These are phyloP conservation scores for Arctopsyche grandis DNA, from an alignment of 1,140 invertebrate genomes.

Conservation along the genomic window DNA sequence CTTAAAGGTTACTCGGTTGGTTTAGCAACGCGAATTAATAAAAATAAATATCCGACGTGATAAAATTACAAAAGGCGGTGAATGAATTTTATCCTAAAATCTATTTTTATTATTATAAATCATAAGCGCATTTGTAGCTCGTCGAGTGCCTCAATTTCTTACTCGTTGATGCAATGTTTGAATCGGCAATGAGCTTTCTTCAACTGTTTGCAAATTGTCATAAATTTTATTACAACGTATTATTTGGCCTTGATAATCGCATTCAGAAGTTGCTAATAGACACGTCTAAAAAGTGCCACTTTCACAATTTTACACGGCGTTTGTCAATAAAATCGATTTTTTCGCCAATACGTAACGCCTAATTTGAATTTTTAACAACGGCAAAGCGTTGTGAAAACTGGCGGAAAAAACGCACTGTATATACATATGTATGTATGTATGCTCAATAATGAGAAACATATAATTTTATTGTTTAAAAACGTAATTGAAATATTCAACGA, in stretches of 20 bases:
- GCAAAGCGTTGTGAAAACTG: neutral
- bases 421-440: no score
- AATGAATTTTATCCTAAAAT: no score
- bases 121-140: no score
- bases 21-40: neutral
- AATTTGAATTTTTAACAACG: conserved; percentile 27
- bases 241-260: conserved; percentile 2
- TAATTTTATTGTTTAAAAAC: neutral
- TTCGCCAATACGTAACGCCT: conserved; percentile 17
- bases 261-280: conserved; percentile 10
- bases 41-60: neutral
- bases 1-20: neutral
- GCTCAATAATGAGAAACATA: no score
- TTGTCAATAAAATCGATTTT: conserved; percentile 23
- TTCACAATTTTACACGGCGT: conserved; percentile 21
- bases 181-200: neutral
- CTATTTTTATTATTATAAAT: no score
- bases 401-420: neutral
- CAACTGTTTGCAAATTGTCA: neutral
- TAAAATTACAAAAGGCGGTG: no score
- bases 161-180: no score
- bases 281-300: neutral
- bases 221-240: neutral
- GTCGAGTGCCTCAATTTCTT: no score
- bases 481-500: neutral